These are phyloP conservation scores for Uromys caudimaculatus DNA, from an alignment of 2,797 vertebrate genomes.

Conservation along the genomic window DNA sequence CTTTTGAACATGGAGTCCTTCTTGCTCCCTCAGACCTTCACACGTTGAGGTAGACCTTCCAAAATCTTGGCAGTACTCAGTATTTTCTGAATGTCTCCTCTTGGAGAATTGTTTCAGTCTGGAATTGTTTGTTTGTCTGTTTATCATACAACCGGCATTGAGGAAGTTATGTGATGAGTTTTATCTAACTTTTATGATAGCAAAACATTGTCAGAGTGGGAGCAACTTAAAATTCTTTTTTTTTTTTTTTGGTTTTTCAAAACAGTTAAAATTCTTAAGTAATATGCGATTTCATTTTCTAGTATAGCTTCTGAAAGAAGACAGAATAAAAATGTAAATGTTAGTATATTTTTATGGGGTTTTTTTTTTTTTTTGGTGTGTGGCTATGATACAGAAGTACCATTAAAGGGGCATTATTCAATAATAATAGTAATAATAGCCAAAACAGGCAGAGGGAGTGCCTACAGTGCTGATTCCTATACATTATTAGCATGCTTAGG, in stretches of 20 bases:
- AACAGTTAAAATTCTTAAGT: slow-evolving; percentile 47
- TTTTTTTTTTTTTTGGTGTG: not conserved
- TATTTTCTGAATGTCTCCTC: slow-evolving; percentile 36
- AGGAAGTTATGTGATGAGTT: not conserved
- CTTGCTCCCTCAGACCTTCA: not conserved
- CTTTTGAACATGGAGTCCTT: not conserved
- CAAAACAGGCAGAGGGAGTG: not conserved
- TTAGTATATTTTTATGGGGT: not conserved
- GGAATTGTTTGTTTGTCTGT: not conserved
- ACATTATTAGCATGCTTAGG: not conserved
- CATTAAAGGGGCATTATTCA: not conserved
- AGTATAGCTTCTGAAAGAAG: slow-evolving; percentile 45
- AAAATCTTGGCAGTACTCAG: not conserved
- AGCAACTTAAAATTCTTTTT: slow-evolving; percentile 43
- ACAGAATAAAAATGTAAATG: not conserved
- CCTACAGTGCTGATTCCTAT: not conserved
- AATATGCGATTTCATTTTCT: slow-evolving; percentile 28
- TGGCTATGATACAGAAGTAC: not conserved
- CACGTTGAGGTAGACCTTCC: not conserved
- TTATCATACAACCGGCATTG: slow-evolving; percentile 10
- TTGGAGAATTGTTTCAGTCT: not conserved
- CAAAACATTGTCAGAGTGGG: not conserved
- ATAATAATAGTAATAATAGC: not conserved
- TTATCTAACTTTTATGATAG: slow-evolving; percentile 28
- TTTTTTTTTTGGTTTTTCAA: no score